These are phyloP conservation scores for Fopius arisanus DNA, from an alignment of 1,140 invertebrate species.

Conservation along the genomic window DNA sequence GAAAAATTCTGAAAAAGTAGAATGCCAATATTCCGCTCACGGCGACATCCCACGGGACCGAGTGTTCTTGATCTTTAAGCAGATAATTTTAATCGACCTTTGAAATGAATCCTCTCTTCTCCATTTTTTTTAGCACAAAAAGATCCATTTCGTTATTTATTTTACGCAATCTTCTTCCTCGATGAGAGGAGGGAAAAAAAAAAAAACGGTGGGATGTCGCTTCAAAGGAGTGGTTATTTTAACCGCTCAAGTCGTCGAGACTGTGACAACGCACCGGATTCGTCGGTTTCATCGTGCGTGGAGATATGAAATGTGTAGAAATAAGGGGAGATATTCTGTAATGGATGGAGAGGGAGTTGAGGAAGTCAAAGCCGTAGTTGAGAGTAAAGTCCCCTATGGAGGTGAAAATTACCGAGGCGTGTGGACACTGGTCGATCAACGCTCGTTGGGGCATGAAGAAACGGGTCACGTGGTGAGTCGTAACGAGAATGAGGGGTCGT, in stretches of 20 bases:
- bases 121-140: background rate
- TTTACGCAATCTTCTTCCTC: background rate
- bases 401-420: slow-evolving; percentile 42
- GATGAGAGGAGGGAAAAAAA: background rate
- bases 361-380: slow-evolving; percentile 8
- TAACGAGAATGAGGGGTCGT: background rate
- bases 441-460: slow-evolving; percentile 31
- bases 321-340: background rate
- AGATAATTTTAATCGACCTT: background rate
- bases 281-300: background rate
- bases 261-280: too few species aligned
- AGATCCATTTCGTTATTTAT: background rate
- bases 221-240: background rate
- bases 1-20: too few species aligned
- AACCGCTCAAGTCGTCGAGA: background rate
- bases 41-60: too few species aligned
- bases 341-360: background rate
- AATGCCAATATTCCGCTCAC: too few species aligned
- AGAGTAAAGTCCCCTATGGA: slow-evolving; percentile 22
- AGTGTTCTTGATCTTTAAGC: background rate
- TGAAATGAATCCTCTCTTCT: background rate
- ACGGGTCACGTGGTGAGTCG: background rate
- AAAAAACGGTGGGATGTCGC: background rate
- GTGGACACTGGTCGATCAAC: slow-evolving; percentile 31
- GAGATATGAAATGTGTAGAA: slow-evolving; percentile 9